Conservation (phyloP, 2,113 vertebrate genomes). For the Aplodontia rufa region DNA sequence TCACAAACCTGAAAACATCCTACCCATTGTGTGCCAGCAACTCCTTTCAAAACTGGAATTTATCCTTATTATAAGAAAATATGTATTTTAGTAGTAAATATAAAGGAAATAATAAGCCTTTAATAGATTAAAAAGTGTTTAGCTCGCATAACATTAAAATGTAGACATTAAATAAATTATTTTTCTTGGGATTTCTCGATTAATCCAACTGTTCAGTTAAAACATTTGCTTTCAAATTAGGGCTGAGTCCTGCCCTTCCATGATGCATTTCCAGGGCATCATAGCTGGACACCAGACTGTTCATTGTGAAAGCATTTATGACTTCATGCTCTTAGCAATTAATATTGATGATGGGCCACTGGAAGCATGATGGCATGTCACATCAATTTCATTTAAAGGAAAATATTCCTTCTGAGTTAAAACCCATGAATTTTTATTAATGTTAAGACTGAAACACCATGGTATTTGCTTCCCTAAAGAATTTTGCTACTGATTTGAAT, state of each 20-base stretch:
- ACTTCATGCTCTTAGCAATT: not conserved
- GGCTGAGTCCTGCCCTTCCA: not conserved
- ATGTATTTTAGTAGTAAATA: not conserved
- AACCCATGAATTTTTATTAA: not conserved
- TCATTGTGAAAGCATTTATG: not conserved
- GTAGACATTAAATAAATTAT: not conserved
- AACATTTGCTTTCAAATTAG: not conserved
- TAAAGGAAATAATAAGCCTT: not conserved
- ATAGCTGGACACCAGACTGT: not conserved
- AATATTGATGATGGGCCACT: not conserved
- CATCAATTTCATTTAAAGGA: not conserved
- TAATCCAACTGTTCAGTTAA: not conserved
- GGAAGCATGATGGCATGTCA: not conserved
- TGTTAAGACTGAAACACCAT: not conserved
- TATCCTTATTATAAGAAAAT: constrained; percentile 26
- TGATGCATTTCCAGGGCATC: not conserved
- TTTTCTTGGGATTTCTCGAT: not conserved
- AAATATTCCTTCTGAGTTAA: not conserved
- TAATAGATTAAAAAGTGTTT: not conserved
- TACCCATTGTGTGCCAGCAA: not conserved
- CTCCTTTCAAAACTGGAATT: not conserved
- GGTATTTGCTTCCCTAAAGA: not conserved
- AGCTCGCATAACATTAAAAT: not conserved
- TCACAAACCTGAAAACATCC: not conserved
- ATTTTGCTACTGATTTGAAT: constrained; percentile 28